Conservation (phyloP, 2,888 invertebrate genomes). For the Thymelicus lineola region DNA sequence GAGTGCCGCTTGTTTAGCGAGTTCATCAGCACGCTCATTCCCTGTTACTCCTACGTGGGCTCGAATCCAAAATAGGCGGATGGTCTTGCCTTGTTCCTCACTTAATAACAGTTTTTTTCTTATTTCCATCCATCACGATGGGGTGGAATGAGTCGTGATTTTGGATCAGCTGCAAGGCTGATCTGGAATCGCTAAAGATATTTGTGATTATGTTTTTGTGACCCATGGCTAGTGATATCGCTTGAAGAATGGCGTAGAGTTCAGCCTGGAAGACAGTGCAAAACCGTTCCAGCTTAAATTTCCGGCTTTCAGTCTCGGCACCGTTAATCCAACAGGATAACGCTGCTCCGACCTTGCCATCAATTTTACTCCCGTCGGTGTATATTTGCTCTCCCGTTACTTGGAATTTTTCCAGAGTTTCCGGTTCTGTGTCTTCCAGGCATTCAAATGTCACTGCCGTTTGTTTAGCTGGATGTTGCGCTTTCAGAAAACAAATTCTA, state of each 20-base stretch:
- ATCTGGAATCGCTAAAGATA: slow-evolving; percentile 16
- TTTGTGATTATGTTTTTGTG: too few relatives aligned
- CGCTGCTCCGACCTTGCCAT: slow-evolving; percentile 2
- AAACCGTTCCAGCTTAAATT: slow-evolving; percentile 1
- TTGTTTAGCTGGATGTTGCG: neutral
- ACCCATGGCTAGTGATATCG: neutral
- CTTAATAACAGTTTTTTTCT: neutral
- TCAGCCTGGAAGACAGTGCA: slow-evolving; percentile 16
- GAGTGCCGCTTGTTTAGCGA: slow-evolving; percentile 9
- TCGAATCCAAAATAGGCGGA: slow-evolving; percentile 4
- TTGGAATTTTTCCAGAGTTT: neutral
- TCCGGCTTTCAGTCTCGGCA: neutral
- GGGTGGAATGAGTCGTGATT: neutral
- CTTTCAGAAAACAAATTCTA: neutral
- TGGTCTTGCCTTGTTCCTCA: neutral
- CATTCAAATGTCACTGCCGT: neutral
- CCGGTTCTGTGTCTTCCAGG: neutral
- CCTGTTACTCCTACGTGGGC: slow-evolving; percentile 2
- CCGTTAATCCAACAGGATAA: slow-evolving; percentile 7
- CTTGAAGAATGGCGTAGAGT: neutral
- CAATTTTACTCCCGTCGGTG: slow-evolving; percentile 14
- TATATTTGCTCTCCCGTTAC: neutral
- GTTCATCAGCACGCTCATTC: slow-evolving; percentile 12
- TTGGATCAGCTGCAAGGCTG: neutral
- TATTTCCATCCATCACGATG: neutral